Evolutionary conservation across 2,113 vertebrate genomes (phyloP), one percentile per base, ranked within the genome.

Genomic region (Percopsis transmontana): DNA sequence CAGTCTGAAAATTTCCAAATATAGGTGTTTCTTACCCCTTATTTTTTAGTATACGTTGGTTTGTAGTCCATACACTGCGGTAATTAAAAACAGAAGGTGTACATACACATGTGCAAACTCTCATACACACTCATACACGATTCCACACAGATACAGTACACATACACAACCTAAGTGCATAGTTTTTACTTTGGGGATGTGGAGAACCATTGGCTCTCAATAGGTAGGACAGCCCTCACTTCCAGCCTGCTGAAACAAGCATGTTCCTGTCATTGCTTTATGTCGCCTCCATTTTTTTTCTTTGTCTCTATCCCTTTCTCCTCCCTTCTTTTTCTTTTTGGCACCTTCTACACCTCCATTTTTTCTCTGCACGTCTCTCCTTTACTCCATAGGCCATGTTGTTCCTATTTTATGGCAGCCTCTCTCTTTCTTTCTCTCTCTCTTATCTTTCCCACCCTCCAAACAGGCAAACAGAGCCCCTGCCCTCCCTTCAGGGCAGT

Each of bases 401-500:
- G 5, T 48, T 14, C 3, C 15, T 45, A 3, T 14, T 45, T 45
- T 19, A 3, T 48, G 7, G 1, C n/a, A 4, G n/a, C 12, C 20
- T 48, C n/a, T 48, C 45, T 15, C 42, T 44, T 13, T 48, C 50
- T 52, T 18, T 52, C 2, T 21, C 50, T 52, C 19, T 23, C 19
- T 21, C 20, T 44, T 40, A 45, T 24, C 4, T 10, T 12, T 44
- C 21, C 16, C 41, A 21, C 9, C 16, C 19, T 23, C 19, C 45
- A 48, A 18, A 33, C 45, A 48, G 45, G 45, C n/a, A 48, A 7
- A 6, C 7, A 48, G 16, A 15, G 45, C 8, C 18, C 50, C 50
- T 53, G 57, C 68, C 72, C 48, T 56, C 27, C 63, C 80, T 69
- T 52, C 63, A 75, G 68, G 75, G 45, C 57, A n/a, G 14, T 38